Evolutionary conservation across 2,113 vertebrate genomes (phyloP), one percentile per base, ranked within the genome.

Genomic region (Seriola quinqueradiata): DNA sequence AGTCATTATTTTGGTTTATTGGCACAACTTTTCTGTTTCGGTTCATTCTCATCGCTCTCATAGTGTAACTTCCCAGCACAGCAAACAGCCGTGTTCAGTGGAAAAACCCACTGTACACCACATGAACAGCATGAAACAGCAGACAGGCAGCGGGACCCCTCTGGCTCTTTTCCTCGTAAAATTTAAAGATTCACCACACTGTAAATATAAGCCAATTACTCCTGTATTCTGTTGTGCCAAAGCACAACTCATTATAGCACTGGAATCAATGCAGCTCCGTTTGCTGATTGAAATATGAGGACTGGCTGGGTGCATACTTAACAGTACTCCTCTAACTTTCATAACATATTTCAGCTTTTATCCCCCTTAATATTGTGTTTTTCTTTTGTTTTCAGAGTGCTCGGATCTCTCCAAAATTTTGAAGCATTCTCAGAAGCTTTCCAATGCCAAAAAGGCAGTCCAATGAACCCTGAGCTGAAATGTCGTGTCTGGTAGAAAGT

Each of bases 401-500:
- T 98, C 67, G 98, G 98, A 17, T 99, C 97, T 0, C 90, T 99
- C 82, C 98, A 99, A 94, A 99, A 99, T 92, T 97, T 99, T 0
- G 96, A 96, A 34, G 97, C 96, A 0, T 99, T 99, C 91, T 96
- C 98, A 0, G 95, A 98, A 70, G 97, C 95, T 0, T 99, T 99
- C 92, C 95, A 93, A 82, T 99, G 98, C 36, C 83, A 95, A 40
- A 94, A 70, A 76, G 97, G 97, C 78, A 95, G 94, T 5, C 86
- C 81, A 34, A 99, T 99, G 98, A 96, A 97, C 68, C 98, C 98
- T 0, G 80, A 92, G 3, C 91, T 93, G 92, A 97, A 96, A 64
- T 99, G 98, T 89, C 93, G 97, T 3, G 95, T 99, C 77, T 99
- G 98, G 98, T 99, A 95, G 90, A 93, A 83, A 0, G 25, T 85